Evolutionary conservation across 2,888 invertebrate genomes (phyloP).

Genomic region (Sinodicranocentrus sp.): DNA sequence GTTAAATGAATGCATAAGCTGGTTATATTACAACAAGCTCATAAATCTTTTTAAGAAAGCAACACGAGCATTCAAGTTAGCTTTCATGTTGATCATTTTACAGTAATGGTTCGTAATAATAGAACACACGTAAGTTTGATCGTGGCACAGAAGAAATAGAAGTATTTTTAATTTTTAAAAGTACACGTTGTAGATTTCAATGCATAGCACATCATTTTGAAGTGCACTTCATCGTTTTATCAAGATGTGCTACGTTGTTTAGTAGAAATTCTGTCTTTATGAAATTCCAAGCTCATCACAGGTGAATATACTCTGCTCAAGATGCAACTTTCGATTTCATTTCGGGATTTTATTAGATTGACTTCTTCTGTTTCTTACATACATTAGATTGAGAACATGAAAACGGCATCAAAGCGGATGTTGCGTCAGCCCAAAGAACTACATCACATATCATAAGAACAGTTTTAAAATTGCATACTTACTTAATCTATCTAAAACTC

Average conservation of each 20-base stretch:
- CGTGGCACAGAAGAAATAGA: neutral
- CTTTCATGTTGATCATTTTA: constrained; percentile 39
- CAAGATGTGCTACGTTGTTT: neutral
- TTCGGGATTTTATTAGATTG: constrained; percentile 19
- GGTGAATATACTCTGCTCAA: neutral
- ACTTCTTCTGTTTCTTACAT: too few relatives aligned
- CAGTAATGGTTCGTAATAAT: neutral
- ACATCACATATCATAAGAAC: too few relatives aligned
- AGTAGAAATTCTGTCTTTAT: constrained; percentile 26
- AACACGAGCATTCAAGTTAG: constrained; percentile 23
- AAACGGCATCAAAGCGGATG: too few relatives aligned
- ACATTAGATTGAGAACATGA: too few relatives aligned
- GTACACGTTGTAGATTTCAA: neutral
- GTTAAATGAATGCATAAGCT: constrained; percentile 1
- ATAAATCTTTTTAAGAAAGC: constrained; percentile 43
- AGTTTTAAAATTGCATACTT: too few relatives aligned
- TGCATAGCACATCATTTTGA: neutral
- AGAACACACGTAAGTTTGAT: neutral
- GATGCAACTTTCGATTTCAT: constrained; percentile 39
- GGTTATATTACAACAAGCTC: constrained; percentile 13
- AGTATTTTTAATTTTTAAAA: neutral
- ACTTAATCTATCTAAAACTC: too few relatives aligned
- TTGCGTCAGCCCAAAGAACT: too few relatives aligned
- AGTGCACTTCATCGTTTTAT: neutral
- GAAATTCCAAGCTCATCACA: neutral